Evolutionary conservation across 2,797 vertebrate genomes (phyloP), one percentile per base, ranked within the genome.

Genomic region (Xenopus petersii): DNA sequence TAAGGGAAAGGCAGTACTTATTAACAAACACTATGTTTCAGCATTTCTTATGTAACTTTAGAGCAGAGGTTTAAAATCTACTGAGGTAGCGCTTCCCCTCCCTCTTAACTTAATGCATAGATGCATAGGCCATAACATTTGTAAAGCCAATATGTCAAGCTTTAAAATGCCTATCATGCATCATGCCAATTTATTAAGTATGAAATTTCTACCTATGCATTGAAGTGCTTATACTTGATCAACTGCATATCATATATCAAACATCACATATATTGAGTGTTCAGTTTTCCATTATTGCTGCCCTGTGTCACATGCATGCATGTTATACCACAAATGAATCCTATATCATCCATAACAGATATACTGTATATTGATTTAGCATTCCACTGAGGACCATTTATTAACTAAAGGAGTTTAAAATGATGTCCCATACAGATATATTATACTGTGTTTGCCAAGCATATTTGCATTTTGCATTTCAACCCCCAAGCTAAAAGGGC

Each of bases 351-450:
- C 72, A 60, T 46, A 74, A 46, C 21, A 67, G 47, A 74, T 61
- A 54, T 46, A n/a, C n/a, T n/a, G n/a, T n/a, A 74, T 67, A 74
- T 61, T 67, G 55, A 74, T 74, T 74, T 51, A 24, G 2, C 46
- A 74, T 60, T 66, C 21, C 12, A 13, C 47, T 26, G 10, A 24
- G 47, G 48, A 54, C 10, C 36, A 49, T 67, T 48, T 48, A 67
- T 68, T 36, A 36, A 55, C 12, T n/a, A 56, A 68, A 68, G 26
- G 51, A 56, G 54, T 56, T 56, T 56, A 16, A 17, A 56, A 17
- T 1, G 54, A 16, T 56, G 15, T 5, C n/a, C 54, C n/a, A 17
- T 15, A 5, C 54, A 5, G 4, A 17, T 56, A 17, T 56, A 16
- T 56, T 17, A 56, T 56, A 15, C 15, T 56, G 16, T 56, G n/a